These are phyloP conservation scores for Stenolophus ochropezus DNA, from an alignment of 2,888 invertebrate genomes.

Conservation along the genomic window DNA sequence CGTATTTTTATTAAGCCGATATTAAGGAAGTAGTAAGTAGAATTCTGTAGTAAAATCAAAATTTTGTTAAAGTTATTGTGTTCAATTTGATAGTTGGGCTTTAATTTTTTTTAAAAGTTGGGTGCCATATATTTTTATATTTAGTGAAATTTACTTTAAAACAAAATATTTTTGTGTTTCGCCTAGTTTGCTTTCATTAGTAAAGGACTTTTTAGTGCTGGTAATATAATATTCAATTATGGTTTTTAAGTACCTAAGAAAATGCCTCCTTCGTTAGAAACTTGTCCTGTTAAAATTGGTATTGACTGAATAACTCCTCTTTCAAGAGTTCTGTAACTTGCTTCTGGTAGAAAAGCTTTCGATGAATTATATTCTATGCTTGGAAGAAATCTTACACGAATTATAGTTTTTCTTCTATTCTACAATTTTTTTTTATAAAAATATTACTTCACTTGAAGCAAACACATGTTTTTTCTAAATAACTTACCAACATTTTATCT, in stretches of 20 bases:
- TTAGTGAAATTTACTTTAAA: no score
- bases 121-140: no score
- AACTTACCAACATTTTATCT: not conserved
- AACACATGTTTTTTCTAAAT: not conserved
- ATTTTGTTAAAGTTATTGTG: no score
- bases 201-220: not conserved
- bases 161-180: no score
- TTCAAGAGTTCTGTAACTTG: not conserved
- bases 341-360: not conserved
- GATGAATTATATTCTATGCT: constrained; percentile 26
- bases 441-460: not conserved
- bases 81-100: no score
- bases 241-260: not conserved
- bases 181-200: no score
- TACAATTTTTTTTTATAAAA: not conserved
- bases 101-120: no score
- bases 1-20: no score
- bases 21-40: no score
- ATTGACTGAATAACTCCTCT: not conserved
- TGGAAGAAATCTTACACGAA: not conserved
- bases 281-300: not conserved
- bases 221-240: not conserved
- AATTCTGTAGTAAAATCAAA: no score
- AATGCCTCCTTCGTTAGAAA: not conserved
- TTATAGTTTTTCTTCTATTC: not conserved